Percentiles rank a stretch among this genome's conserved stretches.
phyloP scores from a whole-genome alignment of 1,140 invertebrate genomes.

The Anastrepha obliqua region DNA sequence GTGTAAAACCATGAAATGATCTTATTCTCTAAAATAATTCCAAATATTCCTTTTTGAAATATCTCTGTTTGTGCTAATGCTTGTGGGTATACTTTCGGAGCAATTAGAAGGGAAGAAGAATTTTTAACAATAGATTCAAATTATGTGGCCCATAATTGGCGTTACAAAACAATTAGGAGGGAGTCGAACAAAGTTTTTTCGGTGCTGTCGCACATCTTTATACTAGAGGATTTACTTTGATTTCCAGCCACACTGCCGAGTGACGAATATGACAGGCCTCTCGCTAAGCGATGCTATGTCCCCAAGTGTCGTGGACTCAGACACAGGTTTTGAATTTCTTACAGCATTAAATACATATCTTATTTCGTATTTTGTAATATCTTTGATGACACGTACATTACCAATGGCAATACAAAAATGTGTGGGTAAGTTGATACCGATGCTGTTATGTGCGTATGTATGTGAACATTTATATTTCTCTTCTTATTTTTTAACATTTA shows the following conservation, averaged over 20 bases:
- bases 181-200: background rate
- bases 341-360: background rate
- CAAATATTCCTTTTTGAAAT: slow-evolving; percentile 63
- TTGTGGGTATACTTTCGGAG: background rate
- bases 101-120: background rate
- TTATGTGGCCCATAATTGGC: slow-evolving; percentile 63
- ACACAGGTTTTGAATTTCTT: slow-evolving; percentile 3
- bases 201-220: background rate
- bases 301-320: background rate
- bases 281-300: background rate
- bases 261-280: background rate
- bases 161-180: slow-evolving; percentile 43
- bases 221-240: slow-evolving; percentile 1
- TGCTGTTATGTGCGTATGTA: no score
- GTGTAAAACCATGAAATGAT: slow-evolving; percentile 59
- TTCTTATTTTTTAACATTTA: no score
- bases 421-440: no score
- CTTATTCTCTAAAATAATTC: slow-evolving; percentile 54
- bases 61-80: slow-evolving; percentile 57
- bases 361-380: background rate
- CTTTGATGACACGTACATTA: background rate
- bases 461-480: no score
- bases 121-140: slow-evolving; percentile 68
- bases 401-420: no score
- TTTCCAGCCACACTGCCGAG: background rate